These are phyloP conservation scores for Macrotus californicus DNA, from an alignment of 2,113 vertebrate species.

Conservation along the genomic window DNA sequence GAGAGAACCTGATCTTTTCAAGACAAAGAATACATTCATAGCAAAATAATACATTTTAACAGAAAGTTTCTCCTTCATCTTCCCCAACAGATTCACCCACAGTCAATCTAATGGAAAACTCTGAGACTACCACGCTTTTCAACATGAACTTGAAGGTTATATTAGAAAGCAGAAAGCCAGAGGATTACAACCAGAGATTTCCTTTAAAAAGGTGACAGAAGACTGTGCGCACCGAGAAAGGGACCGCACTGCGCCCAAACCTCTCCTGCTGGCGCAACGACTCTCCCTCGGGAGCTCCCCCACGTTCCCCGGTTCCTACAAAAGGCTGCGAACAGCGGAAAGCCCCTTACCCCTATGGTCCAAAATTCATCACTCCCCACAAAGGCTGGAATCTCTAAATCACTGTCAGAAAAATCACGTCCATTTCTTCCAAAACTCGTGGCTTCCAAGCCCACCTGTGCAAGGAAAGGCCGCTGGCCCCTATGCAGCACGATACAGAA, in stretches of 20 bases:
- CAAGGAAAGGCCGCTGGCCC: not conserved
- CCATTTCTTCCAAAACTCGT: not conserved
- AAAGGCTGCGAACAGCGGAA: not conserved
- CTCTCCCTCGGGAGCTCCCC: no score
- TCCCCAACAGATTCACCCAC: not conserved
- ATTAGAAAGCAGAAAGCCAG: constrained; percentile 56
- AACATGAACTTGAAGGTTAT: constrained; percentile 40
- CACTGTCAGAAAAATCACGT: not conserved
- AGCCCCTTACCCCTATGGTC: not conserved
- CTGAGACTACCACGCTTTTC: constrained; percentile 1
- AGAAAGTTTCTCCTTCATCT: not conserved
- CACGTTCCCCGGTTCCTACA: not conserved
- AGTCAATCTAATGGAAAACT: not conserved
- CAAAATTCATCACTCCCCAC: not conserved
- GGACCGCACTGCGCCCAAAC: not conserved
- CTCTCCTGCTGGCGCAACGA: not conserved
- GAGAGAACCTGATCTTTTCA: not conserved
- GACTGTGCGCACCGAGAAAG: not conserved
- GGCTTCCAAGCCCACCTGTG: not conserved
- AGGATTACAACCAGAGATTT: not conserved
- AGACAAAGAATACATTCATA: not conserved
- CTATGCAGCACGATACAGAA: not conserved
- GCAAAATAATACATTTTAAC: not conserved
- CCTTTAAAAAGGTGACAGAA: not conserved
- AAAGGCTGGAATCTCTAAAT: not conserved